Conservation (phyloP, 2,797 vertebrate genomes). For the Loris lydekkerianus region DNA sequence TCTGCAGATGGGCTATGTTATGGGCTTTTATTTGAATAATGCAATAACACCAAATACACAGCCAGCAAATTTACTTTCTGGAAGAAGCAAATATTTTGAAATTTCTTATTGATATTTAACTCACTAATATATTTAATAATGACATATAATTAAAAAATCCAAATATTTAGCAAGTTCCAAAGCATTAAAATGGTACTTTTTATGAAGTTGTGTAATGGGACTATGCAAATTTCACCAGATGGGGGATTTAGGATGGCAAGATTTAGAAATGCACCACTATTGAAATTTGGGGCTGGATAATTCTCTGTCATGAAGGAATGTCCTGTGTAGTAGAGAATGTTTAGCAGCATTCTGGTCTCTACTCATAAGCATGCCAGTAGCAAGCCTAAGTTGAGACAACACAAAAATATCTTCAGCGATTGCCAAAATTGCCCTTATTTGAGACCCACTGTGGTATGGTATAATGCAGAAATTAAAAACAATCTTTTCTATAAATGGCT, state of each 20-base stretch:
- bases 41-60: background rate
- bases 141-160: background rate
- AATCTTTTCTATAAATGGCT: background rate
- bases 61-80: background rate
- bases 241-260: background rate
- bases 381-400: background rate
- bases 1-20: constrained; percentile 3
- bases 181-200: constrained; percentile 17
- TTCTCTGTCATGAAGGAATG: background rate
- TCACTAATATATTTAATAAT: background rate
- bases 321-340: background rate
- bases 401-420: background rate
- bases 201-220: background rate
- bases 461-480: background rate
- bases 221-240: background rate
- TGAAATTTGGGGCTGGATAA: background rate
- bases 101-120: background rate
- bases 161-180: background rate
- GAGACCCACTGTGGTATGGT: background rate
- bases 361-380: background rate
- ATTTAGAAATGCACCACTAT: background rate
- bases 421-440: background rate
- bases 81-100: constrained; percentile 24
- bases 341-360: background rate
- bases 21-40: background rate